Percentiles rank a stretch among this genome's conserved stretches.
These are phyloP conservation scores for Drosophila vallismaia DNA, from an alignment of 2,888 invertebrate genomes.

Conservation along the genomic window DNA sequence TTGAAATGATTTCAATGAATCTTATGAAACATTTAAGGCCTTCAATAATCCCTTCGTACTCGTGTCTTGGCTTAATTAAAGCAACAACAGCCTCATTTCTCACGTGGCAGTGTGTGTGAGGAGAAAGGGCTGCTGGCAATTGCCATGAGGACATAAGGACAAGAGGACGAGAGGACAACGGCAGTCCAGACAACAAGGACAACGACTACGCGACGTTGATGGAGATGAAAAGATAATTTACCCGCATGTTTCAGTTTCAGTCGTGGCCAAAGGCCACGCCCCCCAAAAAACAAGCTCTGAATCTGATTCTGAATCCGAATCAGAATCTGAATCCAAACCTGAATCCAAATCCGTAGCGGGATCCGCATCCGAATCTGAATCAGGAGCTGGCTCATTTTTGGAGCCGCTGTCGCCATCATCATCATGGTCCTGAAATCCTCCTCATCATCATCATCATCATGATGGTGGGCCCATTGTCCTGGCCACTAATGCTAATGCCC, in stretches of 20 bases:
- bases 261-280: conserved; percentile 28
- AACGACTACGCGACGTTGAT: conserved; percentile 43
- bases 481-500: conserved; percentile 70
- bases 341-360: conserved; percentile 14
- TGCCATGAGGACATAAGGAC: conserved; percentile 43
- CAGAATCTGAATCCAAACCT: conserved; percentile 3
- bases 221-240: conserved; percentile 78
- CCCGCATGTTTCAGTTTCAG: conserved; percentile 69
- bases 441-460: conserved; percentile 5
- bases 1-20: not conserved
- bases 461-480: conserved; percentile 27
- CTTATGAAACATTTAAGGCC: not conserved
- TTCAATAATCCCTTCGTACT: conserved; percentile 1
- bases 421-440: not conserved
- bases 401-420: conserved; percentile 22
- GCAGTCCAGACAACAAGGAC: conserved; percentile 29
- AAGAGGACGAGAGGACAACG: conserved; percentile 11
- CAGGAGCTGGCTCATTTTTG: conserved; percentile 17
- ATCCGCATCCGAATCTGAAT: conserved; percentile 6
- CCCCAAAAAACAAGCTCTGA: conserved; percentile 18
- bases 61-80: not conserved
- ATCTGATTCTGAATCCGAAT: too few relatives aligned
- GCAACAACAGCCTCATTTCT: not conserved
- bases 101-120: conserved; percentile 13
- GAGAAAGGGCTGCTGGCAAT: conserved; percentile 36